Evolutionary conservation across 2,888 invertebrate genomes (phyloP).

Genomic region (Axea sp.): DNA sequence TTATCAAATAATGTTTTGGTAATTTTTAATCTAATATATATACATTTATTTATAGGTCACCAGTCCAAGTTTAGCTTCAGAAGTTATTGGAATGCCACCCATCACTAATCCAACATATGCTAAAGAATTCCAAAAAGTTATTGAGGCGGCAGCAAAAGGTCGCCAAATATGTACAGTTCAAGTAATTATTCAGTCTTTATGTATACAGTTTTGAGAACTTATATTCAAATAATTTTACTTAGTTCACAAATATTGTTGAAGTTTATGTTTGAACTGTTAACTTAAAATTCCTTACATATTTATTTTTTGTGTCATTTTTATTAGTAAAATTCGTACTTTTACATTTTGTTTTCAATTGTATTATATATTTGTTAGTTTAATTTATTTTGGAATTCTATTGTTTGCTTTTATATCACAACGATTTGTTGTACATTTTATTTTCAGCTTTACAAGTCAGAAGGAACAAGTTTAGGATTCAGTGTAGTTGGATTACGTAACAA

Average conservation of each 20-base stretch:
- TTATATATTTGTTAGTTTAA: not conserved
- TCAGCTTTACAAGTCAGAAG: slow-evolving; percentile 83
- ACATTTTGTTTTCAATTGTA: no score
- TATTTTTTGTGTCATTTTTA: no score
- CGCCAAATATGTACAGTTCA: slow-evolving; percentile 82
- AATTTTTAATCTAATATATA: no score
- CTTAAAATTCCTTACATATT: no score
- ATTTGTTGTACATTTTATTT: slow-evolving; percentile 51
- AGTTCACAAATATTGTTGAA: no score
- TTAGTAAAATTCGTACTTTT: no score
- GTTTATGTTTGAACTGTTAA: no score
- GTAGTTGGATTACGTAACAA: slow-evolving; percentile 83
- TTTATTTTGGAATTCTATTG: not conserved
- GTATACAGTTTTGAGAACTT: no score
- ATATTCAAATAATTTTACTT: no score
- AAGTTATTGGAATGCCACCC: slow-evolving; percentile 79
- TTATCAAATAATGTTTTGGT: no score
- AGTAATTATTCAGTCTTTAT: no score
- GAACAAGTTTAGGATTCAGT: slow-evolving; percentile 86
- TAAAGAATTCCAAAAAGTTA: slow-evolving; percentile 81
- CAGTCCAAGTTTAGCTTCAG: slow-evolving; percentile 78
- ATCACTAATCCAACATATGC: slow-evolving; percentile 81
- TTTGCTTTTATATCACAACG: no score
- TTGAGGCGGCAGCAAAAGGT: slow-evolving; percentile 82
- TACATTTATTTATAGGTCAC: slow-evolving; percentile 76